These are phyloP conservation scores for Antigone vipio DNA, from an alignment of 2,113 vertebrate genomes.

Conservation along the genomic window DNA sequence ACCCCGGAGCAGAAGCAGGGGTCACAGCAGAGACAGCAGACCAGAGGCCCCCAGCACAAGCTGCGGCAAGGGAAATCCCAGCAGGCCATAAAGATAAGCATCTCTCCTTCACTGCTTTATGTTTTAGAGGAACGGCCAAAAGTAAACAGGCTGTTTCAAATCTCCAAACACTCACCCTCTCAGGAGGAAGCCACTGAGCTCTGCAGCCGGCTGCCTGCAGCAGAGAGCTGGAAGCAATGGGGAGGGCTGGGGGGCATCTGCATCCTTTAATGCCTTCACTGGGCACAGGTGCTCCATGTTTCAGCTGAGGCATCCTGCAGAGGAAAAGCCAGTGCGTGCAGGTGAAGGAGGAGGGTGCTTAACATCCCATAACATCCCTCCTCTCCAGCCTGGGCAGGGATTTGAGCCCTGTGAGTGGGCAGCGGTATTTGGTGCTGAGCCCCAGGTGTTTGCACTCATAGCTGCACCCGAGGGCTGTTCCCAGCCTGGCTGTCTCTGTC, in stretches of 20 bases:
- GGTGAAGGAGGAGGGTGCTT: neutral
- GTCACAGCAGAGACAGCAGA: neutral
- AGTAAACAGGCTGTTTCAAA: neutral
- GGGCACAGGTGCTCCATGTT: neutral
- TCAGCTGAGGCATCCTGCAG: neutral
- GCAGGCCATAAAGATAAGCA: neutral
- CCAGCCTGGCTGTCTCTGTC: accelerated
- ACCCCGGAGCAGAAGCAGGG: neutral
- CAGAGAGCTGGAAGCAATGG: neutral
- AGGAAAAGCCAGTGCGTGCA: neutral
- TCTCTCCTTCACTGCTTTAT: neutral
- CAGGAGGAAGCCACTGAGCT: accelerated
- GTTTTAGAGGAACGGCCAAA: neutral
- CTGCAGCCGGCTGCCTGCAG: neutral
- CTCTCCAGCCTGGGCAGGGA: neutral
- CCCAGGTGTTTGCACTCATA: neutral
- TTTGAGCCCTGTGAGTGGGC: neutral
- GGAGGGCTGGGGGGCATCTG: accelerated
- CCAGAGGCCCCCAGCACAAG: neutral
- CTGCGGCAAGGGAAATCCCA: neutral
- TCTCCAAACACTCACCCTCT: neutral
- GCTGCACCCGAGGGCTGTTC: neutral
- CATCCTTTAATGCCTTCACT: neutral
- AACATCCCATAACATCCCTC: neutral
- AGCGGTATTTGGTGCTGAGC: no score